Evolutionary conservation across 92 coral and sea anemone genomes (phyloP).

Genomic region (Porites lobata): DNA sequence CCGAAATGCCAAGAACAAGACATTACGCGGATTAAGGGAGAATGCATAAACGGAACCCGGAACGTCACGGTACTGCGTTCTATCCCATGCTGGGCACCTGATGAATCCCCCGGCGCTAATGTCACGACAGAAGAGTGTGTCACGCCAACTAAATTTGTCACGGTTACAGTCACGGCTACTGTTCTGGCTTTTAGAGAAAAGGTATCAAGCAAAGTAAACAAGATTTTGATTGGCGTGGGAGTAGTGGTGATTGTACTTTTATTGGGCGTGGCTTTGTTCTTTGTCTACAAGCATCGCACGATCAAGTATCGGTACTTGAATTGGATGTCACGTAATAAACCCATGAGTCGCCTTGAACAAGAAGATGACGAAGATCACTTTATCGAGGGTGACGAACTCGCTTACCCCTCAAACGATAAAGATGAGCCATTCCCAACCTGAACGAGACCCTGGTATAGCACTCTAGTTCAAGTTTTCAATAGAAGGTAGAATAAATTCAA

Average conservation of each 20-base stretch:
- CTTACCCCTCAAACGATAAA: background rate
- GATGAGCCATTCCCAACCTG: background rate
- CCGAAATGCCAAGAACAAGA: slow-evolving; percentile 78
- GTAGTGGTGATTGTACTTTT: slow-evolving; percentile 74
- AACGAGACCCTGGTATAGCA: background rate
- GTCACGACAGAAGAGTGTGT: slow-evolving; percentile 15
- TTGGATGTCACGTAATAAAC: too few relatives aligned
- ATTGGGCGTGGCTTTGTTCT: slow-evolving; percentile 65
- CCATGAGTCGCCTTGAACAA: slow-evolving; percentile 74
- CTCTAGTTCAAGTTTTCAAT: too few relatives aligned
- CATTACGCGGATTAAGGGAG: slow-evolving; percentile 58
- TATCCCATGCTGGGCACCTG: slow-evolving; percentile 81
- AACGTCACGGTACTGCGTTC: slow-evolving; percentile 57
- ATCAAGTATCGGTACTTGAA: too few relatives aligned
- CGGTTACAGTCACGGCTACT: background rate
- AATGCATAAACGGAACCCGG: slow-evolving; percentile 74
- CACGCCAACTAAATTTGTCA: slow-evolving; percentile 6
- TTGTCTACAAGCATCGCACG: slow-evolving; percentile 81
- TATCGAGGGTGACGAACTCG: slow-evolving; percentile 29
- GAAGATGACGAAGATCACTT: slow-evolving; percentile 79
- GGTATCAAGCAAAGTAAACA: slow-evolving; percentile 43
- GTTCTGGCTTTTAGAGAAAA: background rate
- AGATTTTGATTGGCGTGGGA: slow-evolving; percentile 83
- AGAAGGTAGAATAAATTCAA: too few relatives aligned
- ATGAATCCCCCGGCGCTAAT: slow-evolving; percentile 27